These are phyloP conservation scores for Paratilapia polleni DNA, from an alignment of 2,113 vertebrate genomes.

Conservation along the genomic window DNA sequence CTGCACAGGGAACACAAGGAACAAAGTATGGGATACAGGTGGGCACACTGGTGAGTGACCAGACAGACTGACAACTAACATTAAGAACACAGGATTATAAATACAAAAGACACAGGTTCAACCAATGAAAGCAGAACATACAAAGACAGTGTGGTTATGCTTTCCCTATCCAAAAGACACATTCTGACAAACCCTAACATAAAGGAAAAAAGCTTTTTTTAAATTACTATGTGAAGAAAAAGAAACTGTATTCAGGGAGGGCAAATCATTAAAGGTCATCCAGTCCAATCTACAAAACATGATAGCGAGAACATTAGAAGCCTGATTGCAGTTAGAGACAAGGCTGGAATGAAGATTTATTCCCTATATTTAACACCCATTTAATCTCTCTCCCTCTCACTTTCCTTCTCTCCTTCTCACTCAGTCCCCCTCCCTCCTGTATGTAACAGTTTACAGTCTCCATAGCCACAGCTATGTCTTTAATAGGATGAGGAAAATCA, in stretches of 20 bases:
- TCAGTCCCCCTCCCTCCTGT: constrained; percentile 39
- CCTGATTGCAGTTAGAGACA: constrained; percentile 54
- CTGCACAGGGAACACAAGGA: not conserved
- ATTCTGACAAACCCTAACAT: not conserved
- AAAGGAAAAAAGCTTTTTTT: not conserved
- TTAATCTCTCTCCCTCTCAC: constrained; percentile 54
- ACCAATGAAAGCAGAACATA: not conserved
- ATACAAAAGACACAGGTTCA: not conserved
- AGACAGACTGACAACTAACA: not conserved
- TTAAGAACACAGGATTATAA: not conserved
- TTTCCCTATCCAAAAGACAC: not conserved
- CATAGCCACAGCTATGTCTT: constrained; percentile 70
- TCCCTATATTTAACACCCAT: constrained; percentile 67
- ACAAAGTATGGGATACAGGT: not conserved
- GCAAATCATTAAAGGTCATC: constrained; percentile 51
- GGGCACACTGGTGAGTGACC: too few species aligned
- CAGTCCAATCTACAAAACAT: constrained; percentile 21
- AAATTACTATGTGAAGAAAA: constrained; percentile 16
- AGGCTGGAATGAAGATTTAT: constrained; percentile 56
- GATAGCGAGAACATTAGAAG: constrained; percentile 38
- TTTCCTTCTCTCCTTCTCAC: constrained; percentile 56
- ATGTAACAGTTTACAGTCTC: constrained; percentile 64
- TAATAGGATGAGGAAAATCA: constrained; percentile 82
- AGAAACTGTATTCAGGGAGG: not conserved
- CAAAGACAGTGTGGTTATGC: not conserved